These are phyloP conservation scores for Molossus alvarezi DNA, from an alignment of 2,797 vertebrate genomes.

Conservation along the genomic window DNA sequence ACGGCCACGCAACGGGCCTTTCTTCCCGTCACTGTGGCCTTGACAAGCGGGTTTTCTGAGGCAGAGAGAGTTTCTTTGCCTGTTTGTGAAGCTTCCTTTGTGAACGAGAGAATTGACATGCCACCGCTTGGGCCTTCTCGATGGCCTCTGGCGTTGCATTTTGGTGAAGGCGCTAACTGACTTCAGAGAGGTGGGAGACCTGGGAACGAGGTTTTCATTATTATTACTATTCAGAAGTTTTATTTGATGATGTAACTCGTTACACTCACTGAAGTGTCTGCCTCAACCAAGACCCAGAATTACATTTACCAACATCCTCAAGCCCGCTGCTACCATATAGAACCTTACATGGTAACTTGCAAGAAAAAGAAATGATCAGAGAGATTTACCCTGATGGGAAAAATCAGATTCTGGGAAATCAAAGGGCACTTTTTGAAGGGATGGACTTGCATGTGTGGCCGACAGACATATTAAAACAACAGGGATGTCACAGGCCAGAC, in stretches of 20 bases:
- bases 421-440: background rate
- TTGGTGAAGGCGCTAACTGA: constrained; percentile 60
- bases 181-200: constrained; percentile 64
- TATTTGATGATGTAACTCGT: constrained; percentile 58
- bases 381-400: constrained; percentile 39
- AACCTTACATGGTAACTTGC: constrained; percentile 70
- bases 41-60: constrained; percentile 12
- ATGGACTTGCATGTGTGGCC: background rate
- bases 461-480: background rate
- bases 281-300: constrained; percentile 58
- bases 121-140: constrained; percentile 48
- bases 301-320: constrained; percentile 56
- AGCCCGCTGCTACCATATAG: constrained; percentile 21
- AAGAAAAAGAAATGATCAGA: constrained; percentile 42
- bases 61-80: constrained; percentile 10
- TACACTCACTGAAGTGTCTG: constrained; percentile 67
- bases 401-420: constrained; percentile 28
- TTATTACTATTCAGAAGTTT: constrained; percentile 75
- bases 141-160: background rate
- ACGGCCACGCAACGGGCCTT: background rate
- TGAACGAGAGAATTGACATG: constrained; percentile 43
- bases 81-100: constrained; percentile 47
- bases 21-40: background rate
- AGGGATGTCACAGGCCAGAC: background rate
- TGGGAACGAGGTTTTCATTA: constrained; percentile 38